phyloP scores from a whole-genome alignment of 2,113 vertebrate species.

The Tympanuchus pallidicinctus region DNA sequence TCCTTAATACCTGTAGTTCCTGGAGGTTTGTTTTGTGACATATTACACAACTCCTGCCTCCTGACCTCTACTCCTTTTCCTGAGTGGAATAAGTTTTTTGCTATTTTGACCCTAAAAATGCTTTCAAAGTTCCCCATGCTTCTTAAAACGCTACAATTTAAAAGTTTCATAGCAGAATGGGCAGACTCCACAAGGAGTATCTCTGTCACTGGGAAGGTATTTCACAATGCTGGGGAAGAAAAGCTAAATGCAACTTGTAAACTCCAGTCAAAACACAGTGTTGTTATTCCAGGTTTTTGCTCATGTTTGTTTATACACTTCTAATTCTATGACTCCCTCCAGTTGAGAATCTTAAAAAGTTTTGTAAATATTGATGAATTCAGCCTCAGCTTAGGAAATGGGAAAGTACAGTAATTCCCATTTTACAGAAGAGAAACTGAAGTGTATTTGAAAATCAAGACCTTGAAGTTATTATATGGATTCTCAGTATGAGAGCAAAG shows the following conservation, averaged over 20 bases:
- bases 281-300: neutral
- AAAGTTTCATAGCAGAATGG: neutral
- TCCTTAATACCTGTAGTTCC: neutral
- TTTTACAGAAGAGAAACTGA: constrained; percentile 50
- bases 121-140: neutral
- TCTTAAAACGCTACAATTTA: neutral
- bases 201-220: neutral
- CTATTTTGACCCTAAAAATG: neutral
- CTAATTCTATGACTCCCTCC: neutral
- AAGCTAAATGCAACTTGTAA: neutral
- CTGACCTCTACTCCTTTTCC: neutral
- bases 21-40: neutral
- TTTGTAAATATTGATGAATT: constrained; percentile 32
- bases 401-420: constrained; percentile 34
- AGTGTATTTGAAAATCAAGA: neutral
- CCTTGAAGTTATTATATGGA: neutral
- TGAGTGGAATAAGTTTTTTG: neutral
- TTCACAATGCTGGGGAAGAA: constrained; percentile 3
- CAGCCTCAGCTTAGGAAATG: neutral
- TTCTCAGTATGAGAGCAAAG: neutral
- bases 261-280: neutral
- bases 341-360: neutral
- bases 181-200: neutral
- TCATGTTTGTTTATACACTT: neutral
- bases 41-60: neutral